These are phyloP conservation scores for Megalopta genalis DNA, from an alignment of 1,140 invertebrate species.

Conservation along the genomic window DNA sequence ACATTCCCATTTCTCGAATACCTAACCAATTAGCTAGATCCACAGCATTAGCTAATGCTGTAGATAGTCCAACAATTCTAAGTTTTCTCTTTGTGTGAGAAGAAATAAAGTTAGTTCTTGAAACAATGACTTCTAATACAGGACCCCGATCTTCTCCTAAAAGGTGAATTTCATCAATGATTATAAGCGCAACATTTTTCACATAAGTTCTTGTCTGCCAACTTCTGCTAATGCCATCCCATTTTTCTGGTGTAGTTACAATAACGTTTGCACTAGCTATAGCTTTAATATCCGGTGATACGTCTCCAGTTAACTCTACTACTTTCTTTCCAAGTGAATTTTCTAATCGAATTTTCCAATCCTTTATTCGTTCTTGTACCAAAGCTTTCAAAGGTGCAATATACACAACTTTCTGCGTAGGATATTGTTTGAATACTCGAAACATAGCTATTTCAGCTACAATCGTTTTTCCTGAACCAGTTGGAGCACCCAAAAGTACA, in stretches of 20 bases:
- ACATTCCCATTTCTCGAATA: conserved; percentile 93
- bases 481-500: conserved; percentile 97
- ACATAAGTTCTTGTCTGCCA: conserved; percentile 99
- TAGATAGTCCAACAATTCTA: conserved; percentile 96
- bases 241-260: conserved; percentile 99
- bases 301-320: conserved; percentile 98
- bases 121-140: conserved; percentile 92
- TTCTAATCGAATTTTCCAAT: conserved; percentile 96
- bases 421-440: conserved; percentile 91
- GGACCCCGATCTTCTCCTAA: conserved; percentile 94
- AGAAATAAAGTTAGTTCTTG: conserved; percentile 94
- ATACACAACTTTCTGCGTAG: conserved; percentile 95
- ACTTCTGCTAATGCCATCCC: conserved; percentile 98
- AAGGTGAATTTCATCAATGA: conserved; percentile 99
- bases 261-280: conserved; percentile 94
- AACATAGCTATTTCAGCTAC: conserved; percentile 99
- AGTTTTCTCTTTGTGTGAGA: conserved; percentile 89
- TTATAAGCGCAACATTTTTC: conserved; percentile 93
- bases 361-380: conserved; percentile 96
- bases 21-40: conserved; percentile 98
- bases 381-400: conserved; percentile 99
- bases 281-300: conserved; percentile 94
- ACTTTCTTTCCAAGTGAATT: conserved; percentile 90
- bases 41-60: conserved; percentile 97
- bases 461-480: conserved; percentile 99